Evolutionary conservation across 1,140 invertebrate species (phyloP).

Genomic region (Drosophila repletoides): DNA sequence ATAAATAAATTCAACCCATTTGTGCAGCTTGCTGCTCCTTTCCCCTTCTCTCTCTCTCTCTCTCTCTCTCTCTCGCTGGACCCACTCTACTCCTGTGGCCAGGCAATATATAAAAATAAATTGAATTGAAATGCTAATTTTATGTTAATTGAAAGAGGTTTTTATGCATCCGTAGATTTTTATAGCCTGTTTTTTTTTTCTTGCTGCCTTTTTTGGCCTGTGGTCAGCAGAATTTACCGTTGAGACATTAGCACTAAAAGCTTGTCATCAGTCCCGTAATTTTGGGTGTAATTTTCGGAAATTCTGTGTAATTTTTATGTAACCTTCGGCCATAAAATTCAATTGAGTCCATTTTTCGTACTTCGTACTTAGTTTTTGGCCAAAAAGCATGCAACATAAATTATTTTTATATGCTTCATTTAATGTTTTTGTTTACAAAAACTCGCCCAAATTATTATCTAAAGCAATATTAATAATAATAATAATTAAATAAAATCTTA

Average conservation of each 20-base stretch:
- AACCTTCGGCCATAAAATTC: slow-evolving; percentile 55
- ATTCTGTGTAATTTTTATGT: slow-evolving; percentile 60
- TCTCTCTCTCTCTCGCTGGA: not conserved
- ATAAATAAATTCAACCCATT: slow-evolving; percentile 79
- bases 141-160: slow-evolving; percentile 79
- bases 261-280: slow-evolving; percentile 55
- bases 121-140: slow-evolving; percentile 80
- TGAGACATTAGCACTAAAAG: slow-evolving; percentile 69
- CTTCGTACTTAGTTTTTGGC: slow-evolving; percentile 36
- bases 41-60: not conserved
- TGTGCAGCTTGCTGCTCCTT: slow-evolving; percentile 24
- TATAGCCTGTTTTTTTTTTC: slow-evolving; percentile 56
- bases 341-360: slow-evolving; percentile 34
- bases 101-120: slow-evolving; percentile 74
- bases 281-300: slow-evolving; percentile 33
- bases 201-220: slow-evolving; percentile 18
- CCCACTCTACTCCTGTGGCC: not conserved
- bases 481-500: not conserved
- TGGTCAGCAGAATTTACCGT: slow-evolving; percentile 60
- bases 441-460: not conserved
- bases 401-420: slow-evolving; percentile 50
- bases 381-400: slow-evolving; percentile 71
- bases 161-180: slow-evolving; percentile 76
- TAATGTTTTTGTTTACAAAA: slow-evolving; percentile 74
- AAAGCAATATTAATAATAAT: not conserved